phyloP scores from a whole-genome alignment of 2,888 invertebrate species.

The Eumerus sabulonum region DNA sequence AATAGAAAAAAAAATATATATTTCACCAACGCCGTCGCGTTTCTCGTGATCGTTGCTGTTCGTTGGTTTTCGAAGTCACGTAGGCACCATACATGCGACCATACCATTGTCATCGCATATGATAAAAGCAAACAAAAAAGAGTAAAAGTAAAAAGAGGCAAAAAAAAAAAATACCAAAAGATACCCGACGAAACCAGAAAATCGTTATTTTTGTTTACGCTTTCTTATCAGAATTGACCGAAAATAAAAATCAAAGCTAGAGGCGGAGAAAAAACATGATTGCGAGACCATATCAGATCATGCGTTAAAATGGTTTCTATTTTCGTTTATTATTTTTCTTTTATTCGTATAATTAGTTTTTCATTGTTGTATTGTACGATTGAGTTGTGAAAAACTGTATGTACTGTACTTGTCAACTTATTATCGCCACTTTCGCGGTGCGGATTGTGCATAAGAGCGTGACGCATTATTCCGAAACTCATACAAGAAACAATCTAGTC shows the following conservation, averaged over 20 bases:
- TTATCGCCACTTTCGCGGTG: no score
- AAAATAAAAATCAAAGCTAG: constrained; percentile 4
- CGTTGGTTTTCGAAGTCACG: constrained; percentile 44
- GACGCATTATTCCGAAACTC: no score
- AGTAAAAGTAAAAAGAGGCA: constrained; percentile 16
- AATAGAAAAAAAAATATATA: neutral
- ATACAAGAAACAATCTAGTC: no score
- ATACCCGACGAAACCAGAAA: constrained; percentile 16
- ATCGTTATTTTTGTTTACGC: constrained; percentile 25
- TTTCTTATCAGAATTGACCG: constrained; percentile 25
- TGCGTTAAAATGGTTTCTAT: constrained; percentile 23
- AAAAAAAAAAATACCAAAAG: constrained; percentile 14
- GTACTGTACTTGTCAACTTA: no score
- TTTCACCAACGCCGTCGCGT: no score
- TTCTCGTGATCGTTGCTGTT: neutral
- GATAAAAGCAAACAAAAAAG: constrained; percentile 32
- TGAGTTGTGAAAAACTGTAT: no score
- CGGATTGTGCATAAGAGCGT: no score
- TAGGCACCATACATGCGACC: constrained; percentile 51
- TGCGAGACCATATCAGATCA: constrained; percentile 29
- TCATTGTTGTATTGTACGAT: no score
- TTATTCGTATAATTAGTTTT: neutral
- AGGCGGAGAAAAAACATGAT: neutral
- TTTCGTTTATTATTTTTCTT: constrained; percentile 9
- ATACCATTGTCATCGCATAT: constrained; percentile 37